A percentile compares a stretch with the other conserved stretches of the same genome.
phyloP scores from a whole-genome alignment of 2,113 vertebrate species.

The Cebus imitator region DNA sequence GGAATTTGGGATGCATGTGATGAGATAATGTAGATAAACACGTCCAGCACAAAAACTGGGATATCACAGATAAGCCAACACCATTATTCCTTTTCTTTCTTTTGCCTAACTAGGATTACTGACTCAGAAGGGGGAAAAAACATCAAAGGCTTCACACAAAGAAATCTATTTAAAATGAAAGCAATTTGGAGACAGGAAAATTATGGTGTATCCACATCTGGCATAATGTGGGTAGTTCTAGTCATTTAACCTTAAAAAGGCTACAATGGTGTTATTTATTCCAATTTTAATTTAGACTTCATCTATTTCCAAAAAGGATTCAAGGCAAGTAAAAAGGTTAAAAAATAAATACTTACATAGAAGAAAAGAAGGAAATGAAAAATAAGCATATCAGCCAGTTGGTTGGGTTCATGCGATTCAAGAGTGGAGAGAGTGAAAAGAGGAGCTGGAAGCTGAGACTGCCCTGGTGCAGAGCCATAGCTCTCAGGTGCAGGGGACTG shows the following conservation, averaged over 20 bases:
- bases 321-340: not conserved
- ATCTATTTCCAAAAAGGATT: constrained; percentile 1
- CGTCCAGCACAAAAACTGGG: not conserved
- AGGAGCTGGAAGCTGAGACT: not conserved
- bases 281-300: not conserved
- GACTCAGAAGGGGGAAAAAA: not conserved
- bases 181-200: constrained; percentile 43
- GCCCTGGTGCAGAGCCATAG: not conserved
- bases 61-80: constrained; percentile 9
- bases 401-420: not conserved
- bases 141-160: constrained; percentile 55
- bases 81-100: constrained; percentile 17
- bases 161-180: constrained; percentile 65
- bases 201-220: not conserved
- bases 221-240: not conserved
- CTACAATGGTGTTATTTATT: constrained; percentile 16
- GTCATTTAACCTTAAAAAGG: constrained; percentile 20
- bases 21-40: not conserved
- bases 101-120: constrained; percentile 19
- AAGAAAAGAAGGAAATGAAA: not conserved
- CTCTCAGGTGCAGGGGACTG: rapidly evolving
- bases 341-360: not conserved
- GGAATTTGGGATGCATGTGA: not conserved
- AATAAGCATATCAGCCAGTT: not conserved
- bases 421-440: not conserved